Evolutionary conservation across 2,797 vertebrate species (phyloP).

Genomic region (Sciaenops ocellatus): DNA sequence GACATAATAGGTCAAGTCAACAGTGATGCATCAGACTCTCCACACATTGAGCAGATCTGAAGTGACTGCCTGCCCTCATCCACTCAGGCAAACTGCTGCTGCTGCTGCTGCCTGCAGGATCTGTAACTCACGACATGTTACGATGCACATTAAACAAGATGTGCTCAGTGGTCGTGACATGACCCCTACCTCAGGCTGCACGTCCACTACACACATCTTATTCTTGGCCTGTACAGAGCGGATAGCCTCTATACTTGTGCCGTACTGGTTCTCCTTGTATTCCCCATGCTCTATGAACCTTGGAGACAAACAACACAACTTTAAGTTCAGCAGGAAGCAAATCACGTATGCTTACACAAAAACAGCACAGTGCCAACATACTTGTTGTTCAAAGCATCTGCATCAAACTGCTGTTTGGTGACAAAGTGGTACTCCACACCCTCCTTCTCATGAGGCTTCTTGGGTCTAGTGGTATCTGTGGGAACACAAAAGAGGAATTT

Average conservation of each 20-base stretch:
- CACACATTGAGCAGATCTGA: slow-evolving; percentile 18
- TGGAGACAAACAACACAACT: slow-evolving; percentile 6
- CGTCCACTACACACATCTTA: slow-evolving; percentile 95
- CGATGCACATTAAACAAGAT: slow-evolving; percentile 16
- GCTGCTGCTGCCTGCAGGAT: slow-evolving; percentile 10
- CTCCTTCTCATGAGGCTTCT: slow-evolving; percentile 95
- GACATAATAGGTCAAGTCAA: slow-evolving; percentile 5
- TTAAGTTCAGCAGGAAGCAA: neutral
- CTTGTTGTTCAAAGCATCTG: slow-evolving; percentile 93
- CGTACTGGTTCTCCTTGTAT: slow-evolving; percentile 96
- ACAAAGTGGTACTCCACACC: slow-evolving; percentile 98
- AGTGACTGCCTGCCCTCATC: slow-evolving; percentile 3
- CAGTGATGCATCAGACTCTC: neutral
- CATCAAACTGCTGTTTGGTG: slow-evolving; percentile 93
- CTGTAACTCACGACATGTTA: slow-evolving; percentile 5
- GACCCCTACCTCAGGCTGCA: slow-evolving; percentile 92
- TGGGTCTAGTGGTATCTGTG: slow-evolving; percentile 93
- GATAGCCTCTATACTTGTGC: slow-evolving; percentile 95
- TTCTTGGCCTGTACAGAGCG: slow-evolving; percentile 93
- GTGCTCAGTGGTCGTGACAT: neutral
- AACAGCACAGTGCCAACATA: slow-evolving; percentile 52
- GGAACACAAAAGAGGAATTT: slow-evolving; percentile 14
- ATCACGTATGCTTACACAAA: neutral
- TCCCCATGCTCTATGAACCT: slow-evolving; percentile 97
- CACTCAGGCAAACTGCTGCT: slow-evolving; percentile 21